phyloP scores from a whole-genome alignment of 2,888 invertebrate genomes.

The Tyria jacobaeae region DNA sequence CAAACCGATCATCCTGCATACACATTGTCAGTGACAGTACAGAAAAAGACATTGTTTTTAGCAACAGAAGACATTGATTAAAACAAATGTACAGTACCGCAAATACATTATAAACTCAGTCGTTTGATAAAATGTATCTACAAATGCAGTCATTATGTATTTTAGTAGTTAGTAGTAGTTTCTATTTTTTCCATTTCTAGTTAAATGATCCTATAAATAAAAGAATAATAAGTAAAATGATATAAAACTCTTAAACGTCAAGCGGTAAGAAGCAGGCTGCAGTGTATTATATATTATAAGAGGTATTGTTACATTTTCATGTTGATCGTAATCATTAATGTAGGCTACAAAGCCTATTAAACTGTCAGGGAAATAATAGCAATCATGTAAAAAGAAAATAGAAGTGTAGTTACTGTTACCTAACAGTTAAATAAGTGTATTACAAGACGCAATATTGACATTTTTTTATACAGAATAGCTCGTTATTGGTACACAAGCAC shows the following conservation, averaged over 20 bases:
- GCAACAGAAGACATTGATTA: too few species aligned
- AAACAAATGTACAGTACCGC: too few species aligned
- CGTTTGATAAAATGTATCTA: neutral
- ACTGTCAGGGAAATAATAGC: conserved; percentile 56
- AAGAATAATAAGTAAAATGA: conserved; percentile 44
- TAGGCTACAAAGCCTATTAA: conserved; percentile 51
- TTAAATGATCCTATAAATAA: conserved; percentile 20
- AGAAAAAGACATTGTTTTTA: too few species aligned
- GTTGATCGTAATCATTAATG: conserved; percentile 45
- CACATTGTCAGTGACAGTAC: too few species aligned
- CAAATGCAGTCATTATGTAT: neutral
- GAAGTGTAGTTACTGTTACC: conserved; percentile 54
- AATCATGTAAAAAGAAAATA: conserved; percentile 51
- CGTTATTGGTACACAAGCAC: conserved; percentile 64
- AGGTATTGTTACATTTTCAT: conserved; percentile 49
- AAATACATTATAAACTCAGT: too few species aligned
- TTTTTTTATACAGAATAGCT: conserved; percentile 62
- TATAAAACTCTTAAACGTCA: conserved; percentile 44
- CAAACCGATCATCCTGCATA: too few species aligned
- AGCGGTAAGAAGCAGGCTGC: conserved; percentile 27
- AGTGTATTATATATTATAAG: conserved; percentile 13
- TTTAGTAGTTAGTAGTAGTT: conserved; percentile 20
- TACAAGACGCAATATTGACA: conserved; percentile 36
- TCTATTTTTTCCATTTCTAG: conserved; percentile 23
- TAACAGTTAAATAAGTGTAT: conserved; percentile 51